These are phyloP conservation scores for Cataglyphis rosenhaueri DNA, from an alignment of 2,888 invertebrate genomes.

Conservation along the genomic window DNA sequence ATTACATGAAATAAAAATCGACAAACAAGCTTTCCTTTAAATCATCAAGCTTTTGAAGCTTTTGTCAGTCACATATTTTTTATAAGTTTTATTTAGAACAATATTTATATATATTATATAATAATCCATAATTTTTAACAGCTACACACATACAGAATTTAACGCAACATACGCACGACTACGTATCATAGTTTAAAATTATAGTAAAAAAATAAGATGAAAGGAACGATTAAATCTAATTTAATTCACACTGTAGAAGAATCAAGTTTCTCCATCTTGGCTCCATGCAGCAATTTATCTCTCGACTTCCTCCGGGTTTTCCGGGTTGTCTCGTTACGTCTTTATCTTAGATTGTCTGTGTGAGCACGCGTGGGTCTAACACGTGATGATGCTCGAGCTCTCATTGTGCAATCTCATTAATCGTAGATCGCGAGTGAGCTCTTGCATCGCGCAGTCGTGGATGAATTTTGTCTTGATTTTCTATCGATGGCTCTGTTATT, in stretches of 20 bases:
- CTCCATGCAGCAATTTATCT: constrained; percentile 24
- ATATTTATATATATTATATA: background rate
- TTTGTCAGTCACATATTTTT: background rate
- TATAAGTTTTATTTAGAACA: background rate
- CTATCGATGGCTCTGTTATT: background rate
- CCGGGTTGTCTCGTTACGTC: background rate
- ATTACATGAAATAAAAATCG: background rate
- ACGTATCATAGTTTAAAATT: background rate
- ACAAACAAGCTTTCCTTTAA: background rate
- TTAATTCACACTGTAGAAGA: background rate
- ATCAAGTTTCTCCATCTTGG: background rate
- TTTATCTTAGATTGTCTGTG: background rate
- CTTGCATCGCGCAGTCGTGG: background rate
- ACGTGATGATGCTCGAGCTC: background rate
- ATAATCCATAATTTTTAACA: background rate
- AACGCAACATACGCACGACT: background rate
- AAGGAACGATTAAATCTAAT: constrained; percentile 8
- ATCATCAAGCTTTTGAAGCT: background rate
- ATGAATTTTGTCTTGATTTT: background rate
- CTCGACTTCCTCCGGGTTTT: constrained; percentile 3
- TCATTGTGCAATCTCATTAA: constrained; percentile 10
- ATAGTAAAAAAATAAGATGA: background rate
- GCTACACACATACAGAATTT: too few species aligned
- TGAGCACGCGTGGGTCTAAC: background rate
- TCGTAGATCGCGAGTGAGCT: background rate